phyloP scores from a whole-genome alignment of 2,888 invertebrate genomes.

The Cantharis lateralis region DNA sequence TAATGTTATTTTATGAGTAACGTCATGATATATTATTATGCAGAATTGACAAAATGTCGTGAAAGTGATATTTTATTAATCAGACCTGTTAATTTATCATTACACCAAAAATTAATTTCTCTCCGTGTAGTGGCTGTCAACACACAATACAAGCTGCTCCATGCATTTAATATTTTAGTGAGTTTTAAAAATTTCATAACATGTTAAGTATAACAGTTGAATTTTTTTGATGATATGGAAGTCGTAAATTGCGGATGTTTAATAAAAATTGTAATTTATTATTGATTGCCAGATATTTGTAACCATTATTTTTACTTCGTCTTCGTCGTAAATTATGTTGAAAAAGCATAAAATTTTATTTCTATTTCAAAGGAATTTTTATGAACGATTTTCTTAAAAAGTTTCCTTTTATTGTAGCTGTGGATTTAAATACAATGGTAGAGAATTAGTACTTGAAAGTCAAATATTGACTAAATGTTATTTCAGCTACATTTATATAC shows the following conservation, averaged over 20 bases:
- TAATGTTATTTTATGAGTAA: too few species aligned
- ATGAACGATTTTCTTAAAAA: background rate
- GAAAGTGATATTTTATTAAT: too few species aligned
- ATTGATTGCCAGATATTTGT: background rate
- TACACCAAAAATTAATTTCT: too few species aligned
- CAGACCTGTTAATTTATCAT: too few species aligned
- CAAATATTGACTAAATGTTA: slow-evolving; percentile 12
- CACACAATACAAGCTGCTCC: slow-evolving; percentile 9
- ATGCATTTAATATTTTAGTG: background rate
- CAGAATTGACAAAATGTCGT: too few species aligned
- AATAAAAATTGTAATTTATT: background rate
- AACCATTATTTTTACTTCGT: background rate
- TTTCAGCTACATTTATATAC: slow-evolving; percentile 9
- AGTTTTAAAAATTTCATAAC: background rate
- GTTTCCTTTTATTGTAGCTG: background rate
- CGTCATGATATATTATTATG: too few species aligned
- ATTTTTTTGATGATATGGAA: background rate
- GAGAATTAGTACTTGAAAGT: background rate
- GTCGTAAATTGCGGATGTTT: background rate
- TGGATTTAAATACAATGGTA: background rate
- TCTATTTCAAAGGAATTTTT: background rate
- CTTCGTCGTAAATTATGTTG: background rate
- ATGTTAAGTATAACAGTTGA: background rate
- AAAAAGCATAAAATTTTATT: background rate
- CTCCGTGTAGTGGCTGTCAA: slow-evolving; percentile 13